Conservation (phyloP, 2,113 vertebrate species). For the Chauna torquata region DNA sequence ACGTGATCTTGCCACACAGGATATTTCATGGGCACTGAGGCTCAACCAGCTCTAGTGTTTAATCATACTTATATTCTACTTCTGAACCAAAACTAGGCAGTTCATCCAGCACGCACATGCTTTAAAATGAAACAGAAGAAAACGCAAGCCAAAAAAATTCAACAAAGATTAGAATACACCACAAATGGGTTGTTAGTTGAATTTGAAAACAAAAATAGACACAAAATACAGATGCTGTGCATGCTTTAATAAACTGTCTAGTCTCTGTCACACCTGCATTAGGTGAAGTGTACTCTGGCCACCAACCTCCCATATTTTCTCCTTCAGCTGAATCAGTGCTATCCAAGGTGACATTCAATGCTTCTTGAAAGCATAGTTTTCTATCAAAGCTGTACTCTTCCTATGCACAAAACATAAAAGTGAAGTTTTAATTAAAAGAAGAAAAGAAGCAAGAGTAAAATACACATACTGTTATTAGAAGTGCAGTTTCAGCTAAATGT, state of each 20-base stretch:
- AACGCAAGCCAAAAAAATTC: conserved; percentile 61
- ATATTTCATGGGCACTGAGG: neutral
- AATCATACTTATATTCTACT: conserved; percentile 18
- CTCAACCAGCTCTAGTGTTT: conserved; percentile 42
- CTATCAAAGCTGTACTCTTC: conserved; percentile 84
- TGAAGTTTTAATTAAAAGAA: neutral
- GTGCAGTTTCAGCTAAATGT: neutral
- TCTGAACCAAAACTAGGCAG: conserved; percentile 81
- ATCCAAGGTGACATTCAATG: conserved; percentile 67
- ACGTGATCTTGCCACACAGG: neutral
- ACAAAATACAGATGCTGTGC: conserved; percentile 75
- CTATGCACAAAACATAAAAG: conserved; percentile 53
- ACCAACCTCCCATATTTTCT: conserved; percentile 97
- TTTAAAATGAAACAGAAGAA: conserved; percentile 54
- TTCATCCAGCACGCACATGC: conserved; percentile 91
- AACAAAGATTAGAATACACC: conserved; percentile 70
- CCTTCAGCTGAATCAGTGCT: conserved; percentile 82
- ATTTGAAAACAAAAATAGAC: conserved; percentile 66
- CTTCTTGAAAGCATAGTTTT: conserved; percentile 77
- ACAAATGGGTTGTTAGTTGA: conserved; percentile 71
- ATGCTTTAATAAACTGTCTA: conserved; percentile 86
- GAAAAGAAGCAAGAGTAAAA: neutral
- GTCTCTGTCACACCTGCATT: conserved; percentile 88
- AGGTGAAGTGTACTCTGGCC: conserved; percentile 90
- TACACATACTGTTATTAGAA: neutral